Base-by-base conservation (phyloP, 2,113 vertebrate species). In the Butorides virescens region DNA sequence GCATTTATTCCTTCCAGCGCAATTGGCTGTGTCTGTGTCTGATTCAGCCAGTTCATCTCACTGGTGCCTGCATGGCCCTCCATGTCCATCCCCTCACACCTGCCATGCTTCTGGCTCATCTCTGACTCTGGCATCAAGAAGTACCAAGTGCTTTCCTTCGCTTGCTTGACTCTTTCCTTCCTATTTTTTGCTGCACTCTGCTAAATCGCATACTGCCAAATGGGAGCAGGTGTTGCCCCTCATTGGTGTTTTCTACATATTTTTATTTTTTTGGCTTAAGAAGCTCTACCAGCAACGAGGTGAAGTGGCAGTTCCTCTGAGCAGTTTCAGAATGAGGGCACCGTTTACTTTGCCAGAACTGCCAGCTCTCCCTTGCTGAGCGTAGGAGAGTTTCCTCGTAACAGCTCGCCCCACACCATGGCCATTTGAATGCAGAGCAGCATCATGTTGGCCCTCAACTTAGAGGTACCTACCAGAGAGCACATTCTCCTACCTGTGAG, bases 261-360 rank as follows among this genome's bases (percentile, higher is more conserved):
- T 80, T 93, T 88, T 79, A 71, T 92, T 92, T 88, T 63, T 74
- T 94, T 92, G 68, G 72, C 82, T 84, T 63, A 82, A 58, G 67
- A 92, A 81, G 23, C 29, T 77, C 14, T 59, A 70, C 26, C 30
- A 58, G 47, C 42, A 47, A 11, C 14, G 11, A 83, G 29, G 77
- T 80, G 72, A 82, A 90, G 18, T 30, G 55, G 23, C 63, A 71
- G 63, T 37, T 94, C 23, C 74, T 78, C 20, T 5, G 8, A 90
- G 63, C 17, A 75, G 34, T 74, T 94, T 63, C 79, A 49, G 49
- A 94, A n/a, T 3, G 15, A 86, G 32, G 47, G 37, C 26, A 47
- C 29, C 3, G 1, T 46, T 71, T 88, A 22, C 53, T 83, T 61
- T 86, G 36, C 62, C 53, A 73, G 49, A 75, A 22, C 49, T 62